Evolutionary conservation across 2,113 vertebrate genomes (phyloP).

Genomic region (Labrus mixtus): DNA sequence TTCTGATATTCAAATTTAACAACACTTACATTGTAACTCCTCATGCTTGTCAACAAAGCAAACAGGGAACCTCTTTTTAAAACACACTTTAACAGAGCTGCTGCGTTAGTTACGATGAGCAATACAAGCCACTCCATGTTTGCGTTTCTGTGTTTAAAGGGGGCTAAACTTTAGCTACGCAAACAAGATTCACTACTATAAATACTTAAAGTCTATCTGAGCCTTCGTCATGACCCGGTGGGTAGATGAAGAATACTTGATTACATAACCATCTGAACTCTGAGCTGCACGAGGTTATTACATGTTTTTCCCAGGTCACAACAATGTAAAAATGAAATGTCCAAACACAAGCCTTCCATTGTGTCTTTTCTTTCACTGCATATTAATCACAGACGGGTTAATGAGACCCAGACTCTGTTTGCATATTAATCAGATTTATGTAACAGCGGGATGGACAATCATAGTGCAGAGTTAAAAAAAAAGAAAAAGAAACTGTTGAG

Average conservation of each 20-base stretch:
- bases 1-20: no score
- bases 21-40: no score
- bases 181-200: neutral
- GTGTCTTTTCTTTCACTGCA: neutral
- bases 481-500: neutral
- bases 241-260: neutral
- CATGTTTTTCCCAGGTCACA: neutral
- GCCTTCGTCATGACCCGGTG: neutral
- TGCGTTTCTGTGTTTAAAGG: neutral
- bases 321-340: neutral
- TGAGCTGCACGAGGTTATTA: neutral
- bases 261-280: conserved; percentile 13
- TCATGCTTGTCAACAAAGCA: neutral
- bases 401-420: neutral
- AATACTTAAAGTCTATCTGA: neutral
- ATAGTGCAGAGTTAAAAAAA: neutral
- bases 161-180: neutral
- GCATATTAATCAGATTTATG: neutral
- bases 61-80: neutral
- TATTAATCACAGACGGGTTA: neutral
- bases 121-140: neutral
- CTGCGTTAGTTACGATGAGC: neutral
- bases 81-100: neutral
- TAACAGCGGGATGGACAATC: neutral
- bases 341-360: neutral